phyloP scores from a whole-genome alignment of 1,140 invertebrate genomes.

The Seison nebaliae region DNA sequence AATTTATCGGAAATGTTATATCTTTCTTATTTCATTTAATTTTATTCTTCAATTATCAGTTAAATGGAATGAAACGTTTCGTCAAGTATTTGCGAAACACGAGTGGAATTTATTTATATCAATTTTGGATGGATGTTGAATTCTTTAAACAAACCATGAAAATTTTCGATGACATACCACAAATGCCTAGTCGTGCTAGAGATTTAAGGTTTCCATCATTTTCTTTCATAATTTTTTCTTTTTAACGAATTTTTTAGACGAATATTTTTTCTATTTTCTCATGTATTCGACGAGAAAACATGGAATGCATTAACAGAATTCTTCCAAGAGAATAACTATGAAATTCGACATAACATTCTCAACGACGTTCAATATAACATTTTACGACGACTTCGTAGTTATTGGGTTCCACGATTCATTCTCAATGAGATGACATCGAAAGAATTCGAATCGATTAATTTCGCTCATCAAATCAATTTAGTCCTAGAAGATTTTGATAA shows the following conservation, averaged over 20 bases:
- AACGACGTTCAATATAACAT: conserved; percentile 28
- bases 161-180: conserved; percentile 21
- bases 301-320: no score
- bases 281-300: no score
- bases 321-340: no score
- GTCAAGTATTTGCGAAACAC: conserved; percentile 21
- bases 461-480: no score
- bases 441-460: no score
- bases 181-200: conserved; percentile 19
- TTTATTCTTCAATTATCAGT: no score
- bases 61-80: conserved; percentile 20
- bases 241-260: neutral
- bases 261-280: no score
- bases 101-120: conserved; percentile 18
- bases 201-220: conserved; percentile 15
- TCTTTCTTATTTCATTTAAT: no score
- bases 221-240: no score
- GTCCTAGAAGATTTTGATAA: no score
- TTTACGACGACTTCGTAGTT: conserved; percentile 22
- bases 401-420: conserved; percentile 26
- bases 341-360: conserved; percentile 26
- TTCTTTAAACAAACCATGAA: conserved; percentile 25
- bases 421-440: conserved; percentile 4
- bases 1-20: no score
- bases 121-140: conserved; percentile 29